These are phyloP conservation scores for Microtus oregoni DNA, from an alignment of 2,113 vertebrate genomes.

Conservation along the genomic window DNA sequence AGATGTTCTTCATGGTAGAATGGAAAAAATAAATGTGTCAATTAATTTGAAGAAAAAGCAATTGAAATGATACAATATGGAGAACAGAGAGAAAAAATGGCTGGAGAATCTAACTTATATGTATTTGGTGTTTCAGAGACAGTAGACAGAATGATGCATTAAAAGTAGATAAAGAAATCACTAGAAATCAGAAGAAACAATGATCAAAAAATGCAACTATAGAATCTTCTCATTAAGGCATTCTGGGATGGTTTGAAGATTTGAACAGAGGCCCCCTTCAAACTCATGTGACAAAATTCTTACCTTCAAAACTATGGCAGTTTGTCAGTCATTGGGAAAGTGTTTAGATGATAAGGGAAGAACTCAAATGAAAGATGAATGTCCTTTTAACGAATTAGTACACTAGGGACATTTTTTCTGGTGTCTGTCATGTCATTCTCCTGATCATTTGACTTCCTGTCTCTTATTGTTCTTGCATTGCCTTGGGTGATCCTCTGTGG, in stretches of 20 bases:
- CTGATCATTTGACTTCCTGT: background rate
- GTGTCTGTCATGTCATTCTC: background rate
- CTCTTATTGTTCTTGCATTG: background rate
- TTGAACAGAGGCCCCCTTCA: background rate
- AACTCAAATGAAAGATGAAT: background rate
- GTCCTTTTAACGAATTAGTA: background rate
- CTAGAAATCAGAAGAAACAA: background rate
- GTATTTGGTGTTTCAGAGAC: background rate
- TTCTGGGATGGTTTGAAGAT: background rate
- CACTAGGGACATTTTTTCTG: background rate
- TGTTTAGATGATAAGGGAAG: background rate
- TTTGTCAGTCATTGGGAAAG: background rate
- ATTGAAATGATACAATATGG: background rate
- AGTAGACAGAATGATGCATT: background rate
- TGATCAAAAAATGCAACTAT: background rate
- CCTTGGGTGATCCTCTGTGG: background rate
- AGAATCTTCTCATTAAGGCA: background rate
- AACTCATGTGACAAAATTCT: background rate
- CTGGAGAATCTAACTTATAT: background rate
- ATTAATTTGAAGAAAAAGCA: background rate
- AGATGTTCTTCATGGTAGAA: background rate
- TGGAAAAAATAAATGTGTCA: background rate
- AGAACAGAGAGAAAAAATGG: background rate
- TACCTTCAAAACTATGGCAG: rapidly evolving
- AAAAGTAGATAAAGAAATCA: background rate